phyloP scores from a whole-genome alignment of 2,888 invertebrate species.

The Agrilus mali region DNA sequence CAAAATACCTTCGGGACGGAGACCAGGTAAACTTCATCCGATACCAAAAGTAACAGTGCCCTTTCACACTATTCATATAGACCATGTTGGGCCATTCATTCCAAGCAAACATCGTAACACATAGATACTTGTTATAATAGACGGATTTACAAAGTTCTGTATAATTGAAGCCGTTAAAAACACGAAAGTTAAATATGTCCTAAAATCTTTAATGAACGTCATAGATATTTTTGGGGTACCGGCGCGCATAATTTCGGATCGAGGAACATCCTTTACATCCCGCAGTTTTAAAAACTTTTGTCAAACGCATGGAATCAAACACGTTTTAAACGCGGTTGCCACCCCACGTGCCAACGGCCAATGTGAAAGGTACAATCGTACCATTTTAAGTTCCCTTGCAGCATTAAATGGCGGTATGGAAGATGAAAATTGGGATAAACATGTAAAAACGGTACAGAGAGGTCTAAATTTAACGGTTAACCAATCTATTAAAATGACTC shows the following conservation, averaged over 20 bases:
- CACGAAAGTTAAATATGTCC: no score
- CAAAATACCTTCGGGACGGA: no score
- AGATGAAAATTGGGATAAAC: not conserved
- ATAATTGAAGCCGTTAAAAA: not conserved
- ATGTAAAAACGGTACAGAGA: constrained; percentile 1
- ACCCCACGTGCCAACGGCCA: no score
- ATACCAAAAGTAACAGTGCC: not conserved
- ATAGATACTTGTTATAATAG: no score
- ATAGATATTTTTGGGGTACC: not conserved
- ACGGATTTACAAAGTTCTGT: not conserved
- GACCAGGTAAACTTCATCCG: no score
- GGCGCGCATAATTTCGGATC: no score
- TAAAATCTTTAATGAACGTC: no score
- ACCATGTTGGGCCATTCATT: no score
- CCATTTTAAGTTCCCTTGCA: not conserved
- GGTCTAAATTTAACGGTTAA: constrained; percentile 2
- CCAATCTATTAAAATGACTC: constrained; percentile 1
- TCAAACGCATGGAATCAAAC: not conserved
- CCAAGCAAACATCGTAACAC: no score
- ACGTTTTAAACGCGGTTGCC: not conserved
- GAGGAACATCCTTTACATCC: no score
- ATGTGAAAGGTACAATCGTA: no score
- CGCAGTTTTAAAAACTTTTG: not conserved
- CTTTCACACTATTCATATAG: no score
- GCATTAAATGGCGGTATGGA: constrained; percentile 4